Base-by-base conservation (phyloP, 2,797 vertebrate genomes). In the Petrocephalus schoutedeni region DNA sequence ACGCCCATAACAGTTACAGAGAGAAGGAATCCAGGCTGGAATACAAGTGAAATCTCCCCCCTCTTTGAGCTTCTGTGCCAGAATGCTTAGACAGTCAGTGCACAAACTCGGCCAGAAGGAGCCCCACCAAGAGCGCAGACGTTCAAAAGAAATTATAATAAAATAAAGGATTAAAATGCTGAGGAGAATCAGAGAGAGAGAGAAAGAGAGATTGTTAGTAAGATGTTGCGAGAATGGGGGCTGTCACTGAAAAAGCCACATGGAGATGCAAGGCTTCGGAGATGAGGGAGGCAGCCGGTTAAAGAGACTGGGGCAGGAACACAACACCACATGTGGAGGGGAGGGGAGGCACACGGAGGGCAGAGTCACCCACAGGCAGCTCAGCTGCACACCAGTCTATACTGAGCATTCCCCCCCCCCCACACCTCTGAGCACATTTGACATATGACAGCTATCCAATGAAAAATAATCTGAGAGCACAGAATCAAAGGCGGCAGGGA, bases 201-300 rank as follows among this genome's bases (percentile, higher is more conserved):
- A 58, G 5, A 85, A 28, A 57, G 54, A 21, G n/a, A 1, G 49
- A 36, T 32, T 28, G 83, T 91, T 89, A 90, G 89, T 88, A 19
- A 74, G 86, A 89, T 49, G 90, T 36, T 87, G 85, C 5, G 77
- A 91, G 85, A 87, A 89, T 88, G 89, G 36, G 86, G 89, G 88
- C 90, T 89, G 85, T 45, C n/a, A 58, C 88, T 83, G 71, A 89
- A 36, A 89, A 56, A 84, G 23, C 58, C 71, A 82, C 56, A 56
- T 3, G 45, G 51, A 14, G 28, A 74, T 51, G 58, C 84, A 67
- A 53, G 45, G 74, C 12, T 85, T 80, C 32, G 19, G 53, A 82
- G 71, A 88, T 45, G 64, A 23, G 53, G 86, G 45, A 74, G 61
- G n/a, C 21, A 58, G 83, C 32, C 6, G 28, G 10, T 59, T 61